Conservation (phyloP, 2,113 vertebrate genomes). For the Bagarius yarrelli region DNA sequence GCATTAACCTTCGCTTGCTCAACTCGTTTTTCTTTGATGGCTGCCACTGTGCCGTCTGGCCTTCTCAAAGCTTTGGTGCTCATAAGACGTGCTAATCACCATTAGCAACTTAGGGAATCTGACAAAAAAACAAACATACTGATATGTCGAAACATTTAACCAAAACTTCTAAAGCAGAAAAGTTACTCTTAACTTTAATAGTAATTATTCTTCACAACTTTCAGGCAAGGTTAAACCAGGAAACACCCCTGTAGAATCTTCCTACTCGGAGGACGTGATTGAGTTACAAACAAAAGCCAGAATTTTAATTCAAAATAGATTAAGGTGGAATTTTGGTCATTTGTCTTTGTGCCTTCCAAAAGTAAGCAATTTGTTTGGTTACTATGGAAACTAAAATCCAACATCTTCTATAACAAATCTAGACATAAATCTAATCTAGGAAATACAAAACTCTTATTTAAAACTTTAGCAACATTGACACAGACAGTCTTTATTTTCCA, state of each 20-base stretch:
- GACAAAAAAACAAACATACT: conserved; percentile 39
- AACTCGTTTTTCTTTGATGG: conserved; percentile 67
- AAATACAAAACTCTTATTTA: not conserved
- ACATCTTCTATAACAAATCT: not conserved
- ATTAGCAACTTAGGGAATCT: conserved; percentile 22
- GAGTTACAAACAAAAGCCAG: not conserved
- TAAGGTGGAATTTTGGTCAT: not conserved
- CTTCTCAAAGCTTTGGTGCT: conserved; percentile 18
- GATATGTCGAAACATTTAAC: not conserved
- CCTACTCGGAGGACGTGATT: not conserved
- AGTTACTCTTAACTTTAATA: not conserved
- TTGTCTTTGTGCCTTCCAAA: not conserved
- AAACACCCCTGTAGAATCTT: not conserved
- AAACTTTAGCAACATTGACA: not conserved
- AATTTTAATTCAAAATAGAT: not conserved
- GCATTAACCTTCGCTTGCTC: conserved; percentile 68
- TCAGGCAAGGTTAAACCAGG: not conserved
- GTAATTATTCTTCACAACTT: not conserved
- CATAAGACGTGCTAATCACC: conserved; percentile 46
- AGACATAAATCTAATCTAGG: not conserved
- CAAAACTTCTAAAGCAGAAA: not conserved
- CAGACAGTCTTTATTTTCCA: not conserved
- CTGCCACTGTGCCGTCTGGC: conserved; percentile 43
- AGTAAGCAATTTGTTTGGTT: not conserved
- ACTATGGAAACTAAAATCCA: not conserved